These are phyloP conservation scores for Campopleginae sp. DNA, from an alignment of 2,888 invertebrate species.

Conservation along the genomic window DNA sequence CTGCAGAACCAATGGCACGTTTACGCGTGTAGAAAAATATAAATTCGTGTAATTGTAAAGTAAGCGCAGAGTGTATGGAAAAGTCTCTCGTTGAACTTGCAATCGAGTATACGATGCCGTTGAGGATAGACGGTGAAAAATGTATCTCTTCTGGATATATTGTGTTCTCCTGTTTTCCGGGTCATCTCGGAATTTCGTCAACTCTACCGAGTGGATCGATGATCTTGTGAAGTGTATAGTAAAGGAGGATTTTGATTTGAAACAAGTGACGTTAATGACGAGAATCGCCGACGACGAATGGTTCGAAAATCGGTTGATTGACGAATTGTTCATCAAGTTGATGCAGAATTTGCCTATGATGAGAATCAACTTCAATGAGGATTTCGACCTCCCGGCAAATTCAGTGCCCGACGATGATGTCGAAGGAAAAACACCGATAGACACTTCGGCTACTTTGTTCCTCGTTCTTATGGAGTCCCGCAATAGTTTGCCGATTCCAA, in stretches of 20 bases:
- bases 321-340: conserved; percentile 13
- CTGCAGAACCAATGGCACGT: no score
- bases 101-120: no score
- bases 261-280: conserved; percentile 23
- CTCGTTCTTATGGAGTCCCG: no score
- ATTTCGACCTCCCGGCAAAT: no score
- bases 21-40: no score
- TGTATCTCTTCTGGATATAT: not conserved
- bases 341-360: not conserved
- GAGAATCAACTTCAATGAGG: not conserved
- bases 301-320: not conserved
- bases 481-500: no score
- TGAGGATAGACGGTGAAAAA: not conserved
- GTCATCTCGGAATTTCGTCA: not conserved
- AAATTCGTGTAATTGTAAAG: no score
- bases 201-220: conserved; percentile 20
- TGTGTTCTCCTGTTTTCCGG: not conserved
- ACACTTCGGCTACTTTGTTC: no score
- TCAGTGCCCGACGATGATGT: no score
- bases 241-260: not conserved
- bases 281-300: not conserved
- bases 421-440: no score
- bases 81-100: no score
- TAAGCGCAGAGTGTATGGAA: no score
- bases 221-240: conserved; percentile 14